Conservation (phyloP, 2,113 vertebrate species). For the Ammospiza caudacuta region DNA sequence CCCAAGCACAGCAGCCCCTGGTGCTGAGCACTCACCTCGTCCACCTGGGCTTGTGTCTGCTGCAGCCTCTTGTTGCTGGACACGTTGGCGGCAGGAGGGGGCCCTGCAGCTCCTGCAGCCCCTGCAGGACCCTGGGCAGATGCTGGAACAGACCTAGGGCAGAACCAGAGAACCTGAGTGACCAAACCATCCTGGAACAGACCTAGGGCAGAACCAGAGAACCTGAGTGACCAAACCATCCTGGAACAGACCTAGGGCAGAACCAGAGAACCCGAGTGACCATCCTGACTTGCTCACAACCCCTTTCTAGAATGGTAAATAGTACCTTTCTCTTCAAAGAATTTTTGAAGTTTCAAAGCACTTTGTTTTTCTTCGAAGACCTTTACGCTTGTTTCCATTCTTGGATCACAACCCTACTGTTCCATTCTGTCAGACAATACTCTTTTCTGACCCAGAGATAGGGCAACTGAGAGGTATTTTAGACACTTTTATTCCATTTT, state of each 20-base stretch:
- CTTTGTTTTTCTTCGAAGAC: not conserved
- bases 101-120: constrained; percentile 67
- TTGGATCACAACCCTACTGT: not conserved
- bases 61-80: constrained; percentile 90
- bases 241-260: constrained; percentile 79
- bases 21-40: constrained; percentile 79
- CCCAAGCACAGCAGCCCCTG: not conserved
- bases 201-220: constrained; percentile 75
- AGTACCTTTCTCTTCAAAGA: not conserved
- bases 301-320: not conserved
- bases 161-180: too few relatives aligned
- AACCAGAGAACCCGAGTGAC: not conserved
- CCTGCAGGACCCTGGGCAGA: constrained; percentile 65
- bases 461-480: not conserved
- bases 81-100: constrained; percentile 73
- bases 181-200: constrained; percentile 73
- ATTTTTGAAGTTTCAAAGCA: not conserved
- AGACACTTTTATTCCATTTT: not conserved
- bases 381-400: not conserved
- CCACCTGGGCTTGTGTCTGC: constrained; percentile 91
- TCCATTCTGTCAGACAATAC: not conserved
- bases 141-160: constrained; percentile 77
- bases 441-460: not conserved
- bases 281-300: not conserved
- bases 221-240: not conserved